Evolutionary conservation across 1,140 invertebrate genomes (phyloP), one percentile per base, ranked within the genome.

Genomic region (Megalopta genalis): DNA sequence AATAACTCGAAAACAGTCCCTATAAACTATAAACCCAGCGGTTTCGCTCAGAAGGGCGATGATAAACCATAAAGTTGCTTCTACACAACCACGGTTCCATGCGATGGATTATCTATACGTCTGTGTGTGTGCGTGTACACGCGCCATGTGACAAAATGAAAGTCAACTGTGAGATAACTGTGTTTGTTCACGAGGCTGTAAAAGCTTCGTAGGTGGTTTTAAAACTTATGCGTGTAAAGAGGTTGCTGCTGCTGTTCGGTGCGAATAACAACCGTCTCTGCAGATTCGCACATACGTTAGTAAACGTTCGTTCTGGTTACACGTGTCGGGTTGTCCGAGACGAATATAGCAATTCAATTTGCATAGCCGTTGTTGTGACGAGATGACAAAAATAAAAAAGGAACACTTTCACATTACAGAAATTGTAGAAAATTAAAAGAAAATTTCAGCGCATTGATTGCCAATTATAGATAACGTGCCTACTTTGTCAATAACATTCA

Each of bases 191-290:
- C 73, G 77, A 76, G 71, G 25, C 39, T 70, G 84, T 87, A 80
- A 87, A 78, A 85, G 75, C 78, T 83, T 81, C 69, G 78, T 63
- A 54, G 68, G 66, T 83, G 64, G 54, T 72, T 85, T 83, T 80
- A 80, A 85, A 87, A 83, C 80, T 83, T 81, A 78, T 74, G 74
- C 67, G n/a, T 66, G 42, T 8, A 64, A 68, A 63, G 23, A 37
- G 49, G 23, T 8, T 32, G 66, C 25, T 46, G 27, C 32, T 32
- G 32, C 32, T 46, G 27, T 14, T 25, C 8, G 4, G 3, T 21
- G 39, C 49, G n/a, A 46, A 57, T 32, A 62, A 39, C 37, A 46
- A 4, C 65, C 54, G 27, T 32, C 32, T 32, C 32, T 32, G 10
- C 42, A 49, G 14, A 52, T 65, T 65, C 12, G 16, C 9, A n/a